phyloP scores from a whole-genome alignment of 2,113 vertebrate species.

The Eira barbara region DNA sequence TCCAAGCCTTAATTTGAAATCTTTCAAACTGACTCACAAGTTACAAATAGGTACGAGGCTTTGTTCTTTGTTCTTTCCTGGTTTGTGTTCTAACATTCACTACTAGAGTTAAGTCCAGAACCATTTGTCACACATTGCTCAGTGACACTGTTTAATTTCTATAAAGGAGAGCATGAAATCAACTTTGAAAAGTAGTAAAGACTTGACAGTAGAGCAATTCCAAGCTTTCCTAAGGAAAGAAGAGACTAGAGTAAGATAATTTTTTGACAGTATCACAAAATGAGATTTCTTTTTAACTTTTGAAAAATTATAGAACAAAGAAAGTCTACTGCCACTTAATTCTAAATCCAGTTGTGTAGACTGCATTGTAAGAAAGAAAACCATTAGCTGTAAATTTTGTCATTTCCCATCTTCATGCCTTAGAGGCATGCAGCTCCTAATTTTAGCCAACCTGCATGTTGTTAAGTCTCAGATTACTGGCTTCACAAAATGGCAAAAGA shows the following conservation, averaged over 20 bases:
- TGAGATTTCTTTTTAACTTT: neutral
- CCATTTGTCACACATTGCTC: slow-evolving; percentile 48
- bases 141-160: slow-evolving; percentile 59
- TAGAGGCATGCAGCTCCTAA: neutral
- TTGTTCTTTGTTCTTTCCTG: neutral
- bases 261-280: slow-evolving; percentile 2
- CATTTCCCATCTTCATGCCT: slow-evolving; percentile 3
- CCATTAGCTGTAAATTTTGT: neutral
- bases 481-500: slow-evolving; percentile 36
- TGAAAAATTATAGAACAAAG: neutral
- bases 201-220: neutral
- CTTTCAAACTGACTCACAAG: neutral
- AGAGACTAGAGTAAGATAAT: neutral
- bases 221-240: slow-evolving; percentile 23
- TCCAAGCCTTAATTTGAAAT: neutral
- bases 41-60: slow-evolving; percentile 19
- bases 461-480: slow-evolving; percentile 43
- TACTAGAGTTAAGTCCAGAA: neutral
- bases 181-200: slow-evolving; percentile 56
- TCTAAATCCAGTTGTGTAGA: slow-evolving; percentile 20
- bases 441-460: slow-evolving; percentile 16
- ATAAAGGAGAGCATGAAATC: slow-evolving; percentile 54
- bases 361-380: neutral
- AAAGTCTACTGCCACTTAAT: rapidly evolving
- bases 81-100: neutral